These are phyloP conservation scores for Andrena dorsata DNA, from an alignment of 2,888 invertebrate genomes.

Conservation along the genomic window DNA sequence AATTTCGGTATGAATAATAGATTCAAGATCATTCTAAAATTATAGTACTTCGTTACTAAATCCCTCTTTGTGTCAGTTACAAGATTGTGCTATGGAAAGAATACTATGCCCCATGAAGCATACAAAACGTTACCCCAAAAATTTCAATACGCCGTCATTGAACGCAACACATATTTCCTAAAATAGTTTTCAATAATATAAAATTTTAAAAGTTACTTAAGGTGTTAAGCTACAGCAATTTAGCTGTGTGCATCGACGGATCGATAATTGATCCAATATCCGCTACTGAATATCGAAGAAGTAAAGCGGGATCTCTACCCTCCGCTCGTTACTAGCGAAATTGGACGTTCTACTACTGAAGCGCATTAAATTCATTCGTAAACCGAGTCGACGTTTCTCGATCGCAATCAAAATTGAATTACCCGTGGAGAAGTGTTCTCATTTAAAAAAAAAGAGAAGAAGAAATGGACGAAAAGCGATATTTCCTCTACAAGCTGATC, in stretches of 20 bases:
- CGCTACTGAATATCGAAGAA: neutral
- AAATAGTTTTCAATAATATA: too few relatives aligned
- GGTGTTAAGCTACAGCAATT: too few relatives aligned
- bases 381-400: slow-evolving; percentile 26
- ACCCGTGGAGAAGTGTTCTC: neutral
- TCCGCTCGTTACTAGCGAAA: slow-evolving; percentile 17
- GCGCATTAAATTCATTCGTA: slow-evolving; percentile 22
- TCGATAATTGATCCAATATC: slow-evolving; percentile 1
- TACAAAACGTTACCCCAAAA: too few relatives aligned
- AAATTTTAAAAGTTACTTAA: too few relatives aligned
- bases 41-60: too few relatives aligned
- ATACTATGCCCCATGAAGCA: too few relatives aligned
- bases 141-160: too few relatives aligned
- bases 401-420: slow-evolving; percentile 19
- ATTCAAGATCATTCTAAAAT: too few relatives aligned
- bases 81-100: too few relatives aligned
- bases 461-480: neutral
- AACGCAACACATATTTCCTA: too few relatives aligned
- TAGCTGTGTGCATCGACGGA: neutral
- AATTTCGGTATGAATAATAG: too few relatives aligned
- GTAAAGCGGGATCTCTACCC: neutral
- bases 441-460: neutral
- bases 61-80: too few relatives aligned
- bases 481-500: slow-evolving; percentile 7
- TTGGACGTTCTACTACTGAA: slow-evolving; percentile 13